These are phyloP conservation scores for Epicampocera succincta DNA, from an alignment of 2,888 invertebrate species.

Conservation along the genomic window DNA sequence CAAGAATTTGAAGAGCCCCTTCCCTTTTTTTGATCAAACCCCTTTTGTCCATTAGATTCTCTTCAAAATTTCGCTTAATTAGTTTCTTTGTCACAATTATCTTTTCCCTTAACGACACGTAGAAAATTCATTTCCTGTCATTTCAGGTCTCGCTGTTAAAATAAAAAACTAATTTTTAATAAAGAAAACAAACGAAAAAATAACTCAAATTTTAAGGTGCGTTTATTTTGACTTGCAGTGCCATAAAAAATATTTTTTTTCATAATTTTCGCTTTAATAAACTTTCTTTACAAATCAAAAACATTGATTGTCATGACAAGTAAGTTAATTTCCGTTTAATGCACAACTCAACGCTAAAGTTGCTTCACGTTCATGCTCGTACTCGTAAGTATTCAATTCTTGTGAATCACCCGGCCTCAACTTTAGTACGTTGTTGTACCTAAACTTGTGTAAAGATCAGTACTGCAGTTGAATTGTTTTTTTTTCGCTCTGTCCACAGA, in stretches of 20 bases:
- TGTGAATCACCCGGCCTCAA: background rate
- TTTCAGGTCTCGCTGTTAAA: background rate
- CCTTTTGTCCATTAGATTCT: background rate
- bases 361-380: background rate
- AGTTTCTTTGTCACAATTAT: conserved; percentile 31
- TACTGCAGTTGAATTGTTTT: background rate
- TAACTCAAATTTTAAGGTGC: conserved; percentile 45
- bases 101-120: conserved; percentile 19
- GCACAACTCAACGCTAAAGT: conserved; percentile 1
- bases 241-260: conserved; percentile 30
- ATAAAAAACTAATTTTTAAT: conserved; percentile 21
- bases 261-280: conserved; percentile 12
- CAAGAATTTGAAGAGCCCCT: background rate
- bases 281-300: conserved; percentile 52
- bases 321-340: conserved; percentile 65
- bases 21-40: background rate
- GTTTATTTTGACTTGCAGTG: conserved; percentile 13
- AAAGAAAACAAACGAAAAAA: background rate
- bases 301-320: conserved; percentile 63
- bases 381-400: conserved; percentile 2
- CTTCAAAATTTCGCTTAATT: conserved; percentile 9
- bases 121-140: conserved; percentile 58
- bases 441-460: conserved; percentile 12
- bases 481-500: too few species aligned
- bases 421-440: background rate